These are phyloP conservation scores for Lonchura striata DNA, from an alignment of 2,113 vertebrate species.

Conservation along the genomic window DNA sequence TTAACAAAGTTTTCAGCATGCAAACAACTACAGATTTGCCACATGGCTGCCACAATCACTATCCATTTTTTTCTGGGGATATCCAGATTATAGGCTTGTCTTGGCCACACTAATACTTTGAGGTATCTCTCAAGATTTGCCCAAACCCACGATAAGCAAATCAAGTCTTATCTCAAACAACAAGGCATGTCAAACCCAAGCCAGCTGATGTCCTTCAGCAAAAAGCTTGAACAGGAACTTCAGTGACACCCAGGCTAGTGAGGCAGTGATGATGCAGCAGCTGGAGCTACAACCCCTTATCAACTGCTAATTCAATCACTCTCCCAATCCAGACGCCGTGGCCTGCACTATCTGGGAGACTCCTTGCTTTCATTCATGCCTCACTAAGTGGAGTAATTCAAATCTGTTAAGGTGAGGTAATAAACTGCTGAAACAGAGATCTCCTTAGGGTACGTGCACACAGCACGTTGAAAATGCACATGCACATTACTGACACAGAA, in stretches of 20 bases:
- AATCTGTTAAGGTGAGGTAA: constrained; percentile 30
- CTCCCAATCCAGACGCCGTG: neutral
- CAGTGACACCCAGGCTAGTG: fast-evolving
- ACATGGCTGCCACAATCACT: neutral
- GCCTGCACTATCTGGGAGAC: neutral
- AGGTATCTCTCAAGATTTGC: neutral
- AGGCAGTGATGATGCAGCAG: neutral
- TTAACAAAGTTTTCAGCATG: neutral
- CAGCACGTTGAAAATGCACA: neutral
- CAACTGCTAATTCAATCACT: constrained; percentile 16
- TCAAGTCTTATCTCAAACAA: neutral
- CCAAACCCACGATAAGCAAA: neutral
- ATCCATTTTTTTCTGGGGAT: neutral
- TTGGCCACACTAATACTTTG: neutral
- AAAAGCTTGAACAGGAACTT: neutral
- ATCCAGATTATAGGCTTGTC: neutral
- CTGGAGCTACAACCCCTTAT: neutral
- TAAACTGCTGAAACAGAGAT: constrained; percentile 22
- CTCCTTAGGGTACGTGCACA: neutral
- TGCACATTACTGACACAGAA: neutral
- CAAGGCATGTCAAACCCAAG: neutral
- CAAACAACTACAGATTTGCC: neutral
- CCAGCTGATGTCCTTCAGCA: neutral
- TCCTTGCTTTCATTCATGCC: neutral
- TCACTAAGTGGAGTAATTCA: constrained; percentile 37